Evolutionary conservation across 2,113 vertebrate genomes (phyloP).

Genomic region (Tiliqua scincoides): DNA sequence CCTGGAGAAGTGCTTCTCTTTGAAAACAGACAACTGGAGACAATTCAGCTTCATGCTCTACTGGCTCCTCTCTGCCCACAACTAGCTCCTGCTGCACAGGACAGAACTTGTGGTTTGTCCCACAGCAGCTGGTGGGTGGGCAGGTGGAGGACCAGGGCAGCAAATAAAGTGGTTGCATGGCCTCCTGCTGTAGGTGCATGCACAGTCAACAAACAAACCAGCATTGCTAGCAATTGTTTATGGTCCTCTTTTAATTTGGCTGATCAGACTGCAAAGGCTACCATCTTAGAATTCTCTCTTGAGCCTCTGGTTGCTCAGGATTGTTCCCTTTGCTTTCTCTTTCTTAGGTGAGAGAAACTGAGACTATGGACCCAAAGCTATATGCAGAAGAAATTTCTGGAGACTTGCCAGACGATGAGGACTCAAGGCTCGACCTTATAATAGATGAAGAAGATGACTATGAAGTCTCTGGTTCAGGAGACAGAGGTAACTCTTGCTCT

Average conservation of each 20-base stretch:
- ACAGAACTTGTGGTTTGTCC: neutral
- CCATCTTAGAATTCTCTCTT: neutral
- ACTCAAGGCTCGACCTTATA: constrained; percentile 58
- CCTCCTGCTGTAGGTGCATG: neutral
- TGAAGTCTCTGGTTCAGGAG: constrained; percentile 87
- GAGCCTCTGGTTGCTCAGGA: neutral
- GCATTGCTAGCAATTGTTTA: neutral
- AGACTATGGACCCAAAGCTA: constrained; percentile 73
- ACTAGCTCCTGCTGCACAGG: no score
- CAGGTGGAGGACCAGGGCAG: neutral
- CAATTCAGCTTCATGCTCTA: neutral
- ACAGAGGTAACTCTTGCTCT: constrained; percentile 68
- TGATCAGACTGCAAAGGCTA: neutral
- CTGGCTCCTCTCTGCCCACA: neutral
- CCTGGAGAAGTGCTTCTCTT: neutral
- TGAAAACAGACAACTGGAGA: neutral
- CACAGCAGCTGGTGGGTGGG: neutral
- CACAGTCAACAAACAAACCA: neutral
- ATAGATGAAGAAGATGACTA: constrained; percentile 62
- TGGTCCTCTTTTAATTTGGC: neutral
- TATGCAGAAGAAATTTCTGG: constrained; percentile 65
- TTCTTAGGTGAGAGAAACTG: constrained; percentile 78
- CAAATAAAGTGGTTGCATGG: neutral
- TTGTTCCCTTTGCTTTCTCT: neutral
- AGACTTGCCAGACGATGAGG: constrained; percentile 76